Evolutionary conservation across 1,140 invertebrate genomes (phyloP), one percentile per base, ranked within the genome.

Genomic region (Drosophila auraria): DNA sequence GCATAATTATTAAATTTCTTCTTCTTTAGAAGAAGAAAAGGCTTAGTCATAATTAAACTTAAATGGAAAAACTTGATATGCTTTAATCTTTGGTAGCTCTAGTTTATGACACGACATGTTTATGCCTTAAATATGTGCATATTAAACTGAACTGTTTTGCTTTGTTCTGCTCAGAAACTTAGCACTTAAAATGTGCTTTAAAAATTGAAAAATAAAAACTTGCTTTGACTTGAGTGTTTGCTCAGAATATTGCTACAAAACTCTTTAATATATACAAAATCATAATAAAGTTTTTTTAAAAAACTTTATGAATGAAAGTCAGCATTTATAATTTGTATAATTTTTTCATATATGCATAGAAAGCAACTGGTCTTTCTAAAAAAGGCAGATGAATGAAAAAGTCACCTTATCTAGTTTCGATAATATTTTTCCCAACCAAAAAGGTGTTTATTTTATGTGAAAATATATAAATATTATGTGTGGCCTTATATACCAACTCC

Each of bases 81-180:
- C 20, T 23, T 33, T 15, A 2, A 36, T 30, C 14, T 58, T 65
- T 51, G 25, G 25, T 11, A 68, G 27, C 38, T 65, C 63, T 45
- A 62, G 17, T 65, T 65, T 62, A 65, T 36, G 63, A 45, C 38
- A 59, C 11, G 9, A 40, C 62, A 17, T 30, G 20, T 25, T 65
- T 36, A 62, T 62, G 38, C 17, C 47, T 68, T 51, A 54, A 54
- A 69, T 78, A 70, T 77, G 60, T 60, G 27, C 47, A 59, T 59
- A 44, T 50, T 75, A 54, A 70, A 15, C 9, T 30, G 9, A 45
- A 66, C 20, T 66, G 27, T 68, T 53, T 38, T 56, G 40, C 40
- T 42, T 42, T 42, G 12, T 38, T 38, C 17, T 38, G 53, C 7
- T 51, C 12, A 66, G 17, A 65, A 68, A 61, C 14, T 60, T 33